Percentiles rank a stretch among this genome's conserved stretches.
Conservation (phyloP, 2,797 vertebrate species). For the Sylvia borin region DNA sequence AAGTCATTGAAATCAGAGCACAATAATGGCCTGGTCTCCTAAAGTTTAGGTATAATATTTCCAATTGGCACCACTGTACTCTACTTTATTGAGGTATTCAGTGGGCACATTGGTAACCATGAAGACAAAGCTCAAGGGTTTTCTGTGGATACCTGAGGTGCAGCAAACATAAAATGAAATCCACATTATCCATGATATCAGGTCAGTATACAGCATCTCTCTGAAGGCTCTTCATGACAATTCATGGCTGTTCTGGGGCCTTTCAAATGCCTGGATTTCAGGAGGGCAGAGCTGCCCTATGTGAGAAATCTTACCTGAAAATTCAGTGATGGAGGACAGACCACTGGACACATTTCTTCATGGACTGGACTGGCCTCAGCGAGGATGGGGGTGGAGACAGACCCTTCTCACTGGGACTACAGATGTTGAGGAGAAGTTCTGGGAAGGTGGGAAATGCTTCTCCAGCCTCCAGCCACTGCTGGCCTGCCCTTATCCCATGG, state of each 20-base stretch:
- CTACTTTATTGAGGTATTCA: background rate
- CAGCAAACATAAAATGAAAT: slow-evolving; percentile 6
- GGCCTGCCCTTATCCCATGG: background rate
- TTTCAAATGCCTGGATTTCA: background rate
- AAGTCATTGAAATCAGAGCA: background rate
- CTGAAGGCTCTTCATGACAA: slow-evolving; percentile 23
- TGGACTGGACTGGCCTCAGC: background rate
- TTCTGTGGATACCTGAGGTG: background rate
- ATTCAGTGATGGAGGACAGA: background rate
- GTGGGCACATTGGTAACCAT: background rate
- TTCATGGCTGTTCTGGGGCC: background rate
- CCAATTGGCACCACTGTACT: background rate
- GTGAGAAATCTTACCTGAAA: background rate
- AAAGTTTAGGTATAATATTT: background rate
- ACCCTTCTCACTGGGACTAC: background rate
- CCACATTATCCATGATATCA: background rate
- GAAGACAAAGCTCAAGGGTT: slow-evolving; percentile 12
- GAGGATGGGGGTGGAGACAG: background rate
- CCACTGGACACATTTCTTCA: background rate
- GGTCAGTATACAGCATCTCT: background rate
- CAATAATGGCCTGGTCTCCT: background rate
- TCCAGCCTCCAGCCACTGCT: background rate
- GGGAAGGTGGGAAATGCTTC: background rate
- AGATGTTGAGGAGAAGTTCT: background rate
- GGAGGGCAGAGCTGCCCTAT: background rate